Evolutionary conservation across 1,140 invertebrate genomes (phyloP).

Genomic region (Drosophila prosaltans): DNA sequence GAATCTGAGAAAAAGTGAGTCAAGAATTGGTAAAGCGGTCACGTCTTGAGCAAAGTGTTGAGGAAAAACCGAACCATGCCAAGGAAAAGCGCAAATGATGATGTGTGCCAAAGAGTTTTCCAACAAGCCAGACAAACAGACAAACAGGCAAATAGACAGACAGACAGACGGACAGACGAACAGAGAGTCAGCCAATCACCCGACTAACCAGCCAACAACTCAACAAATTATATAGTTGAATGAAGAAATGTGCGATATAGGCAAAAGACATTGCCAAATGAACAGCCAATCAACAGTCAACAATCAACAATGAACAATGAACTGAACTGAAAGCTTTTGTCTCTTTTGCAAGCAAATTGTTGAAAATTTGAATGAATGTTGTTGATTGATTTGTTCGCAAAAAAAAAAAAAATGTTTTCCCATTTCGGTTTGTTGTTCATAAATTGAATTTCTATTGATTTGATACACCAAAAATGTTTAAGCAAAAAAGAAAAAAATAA

Average conservation of each 20-base stretch:
- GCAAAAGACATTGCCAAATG: constrained; percentile 4
- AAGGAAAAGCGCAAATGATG: constrained; percentile 63
- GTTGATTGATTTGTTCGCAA: constrained; percentile 25
- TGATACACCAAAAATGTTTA: neutral
- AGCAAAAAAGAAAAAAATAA: too few relatives aligned
- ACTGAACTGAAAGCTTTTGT: constrained; percentile 1
- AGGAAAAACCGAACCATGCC: constrained; percentile 65
- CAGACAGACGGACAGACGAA: neutral
- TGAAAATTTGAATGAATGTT: neutral
- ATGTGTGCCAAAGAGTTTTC: constrained; percentile 53
- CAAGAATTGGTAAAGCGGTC: constrained; percentile 23
- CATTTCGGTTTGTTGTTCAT: neutral
- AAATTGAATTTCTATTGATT: constrained; percentile 3
- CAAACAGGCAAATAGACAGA: too few relatives aligned
- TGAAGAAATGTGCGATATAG: constrained; percentile 4
- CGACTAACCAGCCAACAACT: neutral
- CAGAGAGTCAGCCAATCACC: too few relatives aligned
- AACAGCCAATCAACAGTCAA: neutral
- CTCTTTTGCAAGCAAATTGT: constrained; percentile 20
- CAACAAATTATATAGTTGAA: neutral
- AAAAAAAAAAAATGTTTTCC: constrained; percentile 22
- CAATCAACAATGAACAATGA: neutral
- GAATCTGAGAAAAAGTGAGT: constrained; percentile 10
- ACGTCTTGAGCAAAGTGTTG: constrained; percentile 26
- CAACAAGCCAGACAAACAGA: neutral